These are phyloP conservation scores for Gastrophryne carolinensis DNA, from an alignment of 2,797 vertebrate genomes.

Conservation along the genomic window DNA sequence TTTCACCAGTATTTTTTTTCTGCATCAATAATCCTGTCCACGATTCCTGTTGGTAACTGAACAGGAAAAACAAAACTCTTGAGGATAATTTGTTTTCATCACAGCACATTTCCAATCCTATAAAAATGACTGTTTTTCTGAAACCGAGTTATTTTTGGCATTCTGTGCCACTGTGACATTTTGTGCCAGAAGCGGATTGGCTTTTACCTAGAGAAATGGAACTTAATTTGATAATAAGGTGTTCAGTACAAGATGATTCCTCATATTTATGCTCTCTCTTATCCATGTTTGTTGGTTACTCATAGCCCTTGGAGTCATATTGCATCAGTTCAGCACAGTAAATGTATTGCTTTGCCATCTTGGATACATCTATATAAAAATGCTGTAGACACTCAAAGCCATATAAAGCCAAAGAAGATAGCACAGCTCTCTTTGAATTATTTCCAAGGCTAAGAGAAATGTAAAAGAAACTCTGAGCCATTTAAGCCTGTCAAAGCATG, in stretches of 20 bases:
- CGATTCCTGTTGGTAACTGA: too few relatives aligned
- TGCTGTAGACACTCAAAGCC: background rate
- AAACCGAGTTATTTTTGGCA: background rate
- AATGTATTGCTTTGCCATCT: background rate
- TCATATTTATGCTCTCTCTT: background rate
- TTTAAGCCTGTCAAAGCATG: background rate
- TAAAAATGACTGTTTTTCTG: background rate
- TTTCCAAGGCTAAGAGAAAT: too few relatives aligned
- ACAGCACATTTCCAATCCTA: background rate
- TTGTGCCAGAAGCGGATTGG: background rate
- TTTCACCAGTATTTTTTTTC: too few relatives aligned
- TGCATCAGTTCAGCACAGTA: background rate
- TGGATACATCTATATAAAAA: background rate
- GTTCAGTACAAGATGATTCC: conserved; percentile 1
- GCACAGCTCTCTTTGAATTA: background rate
- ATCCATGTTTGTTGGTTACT: background rate
- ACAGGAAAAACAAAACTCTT: background rate
- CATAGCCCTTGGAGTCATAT: background rate
- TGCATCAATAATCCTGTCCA: too few relatives aligned
- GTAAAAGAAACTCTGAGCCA: too few relatives aligned
- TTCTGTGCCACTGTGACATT: conserved; percentile 1
- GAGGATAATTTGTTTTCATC: background rate
- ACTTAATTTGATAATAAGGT: background rate
- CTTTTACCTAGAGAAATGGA: background rate
- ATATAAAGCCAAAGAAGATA: background rate